phyloP scores from a whole-genome alignment of 2,888 invertebrate species.

The Halictus quadricinctus region DNA sequence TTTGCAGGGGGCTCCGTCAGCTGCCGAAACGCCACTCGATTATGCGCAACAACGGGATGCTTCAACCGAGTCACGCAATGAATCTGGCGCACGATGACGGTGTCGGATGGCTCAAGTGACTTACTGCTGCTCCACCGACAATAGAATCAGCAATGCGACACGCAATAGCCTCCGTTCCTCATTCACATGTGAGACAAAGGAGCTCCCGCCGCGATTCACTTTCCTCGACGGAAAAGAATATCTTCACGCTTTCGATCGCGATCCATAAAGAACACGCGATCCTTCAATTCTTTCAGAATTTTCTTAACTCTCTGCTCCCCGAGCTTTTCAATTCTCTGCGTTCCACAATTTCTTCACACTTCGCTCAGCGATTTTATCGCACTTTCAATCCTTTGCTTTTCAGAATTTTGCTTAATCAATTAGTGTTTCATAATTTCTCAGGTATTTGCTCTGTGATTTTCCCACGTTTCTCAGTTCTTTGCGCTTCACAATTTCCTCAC shows the following conservation, averaged over 20 bases:
- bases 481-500: too few relatives aligned
- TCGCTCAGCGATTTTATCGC: not conserved
- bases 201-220: not conserved
- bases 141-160: constrained; percentile 11
- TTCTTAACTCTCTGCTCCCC: not conserved
- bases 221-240: not conserved
- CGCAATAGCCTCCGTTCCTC: not conserved
- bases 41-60: constrained; percentile 38
- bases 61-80: constrained; percentile 6
- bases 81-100: not conserved
- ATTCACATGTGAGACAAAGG: constrained; percentile 7
- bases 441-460: not conserved
- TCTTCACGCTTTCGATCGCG: not conserved
- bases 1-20: constrained; percentile 49
- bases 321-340: not conserved
- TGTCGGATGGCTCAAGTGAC: not conserved
- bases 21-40: constrained; percentile 53
- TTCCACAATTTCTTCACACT: not conserved
- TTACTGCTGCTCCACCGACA: constrained; percentile 15
- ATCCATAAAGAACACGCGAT: not conserved
- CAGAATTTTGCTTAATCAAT: too few relatives aligned
- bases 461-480: not conserved
- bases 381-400: too few relatives aligned
- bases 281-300: not conserved
- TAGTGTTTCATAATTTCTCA: too few relatives aligned